Evolutionary conservation across 2,113 vertebrate species (phyloP).

Genomic region (Psammodynastes pulverulentus): DNA sequence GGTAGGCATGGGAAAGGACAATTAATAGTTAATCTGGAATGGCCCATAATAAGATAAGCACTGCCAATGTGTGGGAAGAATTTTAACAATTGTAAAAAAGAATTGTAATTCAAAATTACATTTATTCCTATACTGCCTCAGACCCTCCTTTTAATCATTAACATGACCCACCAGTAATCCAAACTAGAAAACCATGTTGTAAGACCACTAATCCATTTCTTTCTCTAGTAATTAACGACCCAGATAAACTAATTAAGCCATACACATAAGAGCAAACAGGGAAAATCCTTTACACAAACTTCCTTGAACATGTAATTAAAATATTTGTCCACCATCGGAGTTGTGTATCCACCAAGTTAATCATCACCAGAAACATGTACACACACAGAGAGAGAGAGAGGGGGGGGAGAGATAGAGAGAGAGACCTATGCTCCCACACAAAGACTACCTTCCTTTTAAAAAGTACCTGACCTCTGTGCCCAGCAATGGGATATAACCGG

Average conservation of each 20-base stretch:
- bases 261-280: neutral
- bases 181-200: neutral
- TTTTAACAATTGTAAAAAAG: neutral
- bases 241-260: neutral
- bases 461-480: neutral
- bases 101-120: neutral
- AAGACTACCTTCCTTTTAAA: neutral
- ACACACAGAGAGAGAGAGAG: too few species aligned
- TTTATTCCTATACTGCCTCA: neutral
- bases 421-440: neutral
- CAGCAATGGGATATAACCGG: too few species aligned
- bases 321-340: neutral
- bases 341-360: neutral
- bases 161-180: neutral
- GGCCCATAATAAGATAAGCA: slow-evolving; percentile 28
- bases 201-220: neutral
- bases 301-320: neutral
- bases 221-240: neutral
- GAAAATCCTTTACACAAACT: neutral
- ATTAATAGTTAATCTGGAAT: slow-evolving; percentile 50
- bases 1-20: neutral
- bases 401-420: too few species aligned
- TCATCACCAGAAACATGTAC: neutral
- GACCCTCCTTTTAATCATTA: neutral
- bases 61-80: neutral